A percentile compares a stretch with the other conserved stretches of the same genome.
phyloP scores from a whole-genome alignment of 1,140 invertebrate species.

The Bombus superbus region DNA sequence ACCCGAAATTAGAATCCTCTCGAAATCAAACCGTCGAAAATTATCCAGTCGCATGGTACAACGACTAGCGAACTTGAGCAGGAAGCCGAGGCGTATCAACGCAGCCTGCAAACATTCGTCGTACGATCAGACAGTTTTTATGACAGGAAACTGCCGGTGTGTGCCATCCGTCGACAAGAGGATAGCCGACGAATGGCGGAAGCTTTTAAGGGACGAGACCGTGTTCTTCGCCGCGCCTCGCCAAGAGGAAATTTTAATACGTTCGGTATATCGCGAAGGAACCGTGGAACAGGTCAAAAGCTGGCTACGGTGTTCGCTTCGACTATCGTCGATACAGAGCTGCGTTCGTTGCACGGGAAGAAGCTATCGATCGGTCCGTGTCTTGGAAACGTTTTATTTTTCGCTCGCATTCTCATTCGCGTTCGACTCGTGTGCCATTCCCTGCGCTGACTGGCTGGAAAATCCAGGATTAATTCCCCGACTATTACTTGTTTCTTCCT shows the following conservation, averaged over 20 bases:
- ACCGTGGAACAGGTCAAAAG: conserved; percentile 24
- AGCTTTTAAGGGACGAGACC: conserved; percentile 23
- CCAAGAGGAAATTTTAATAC: conserved; percentile 51
- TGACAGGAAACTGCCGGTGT: background rate
- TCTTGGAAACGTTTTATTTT: conserved; percentile 60
- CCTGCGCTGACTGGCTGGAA: background rate
- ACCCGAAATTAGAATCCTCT: background rate
- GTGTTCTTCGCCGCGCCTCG: background rate
- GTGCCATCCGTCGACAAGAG: background rate
- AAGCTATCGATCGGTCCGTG: conserved; percentile 61
- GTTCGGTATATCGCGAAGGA: background rate
- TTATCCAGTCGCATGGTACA: background rate
- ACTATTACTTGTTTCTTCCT: background rate
- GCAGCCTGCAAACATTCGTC: background rate
- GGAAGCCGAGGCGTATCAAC: too few species aligned
- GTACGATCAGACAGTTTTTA: background rate
- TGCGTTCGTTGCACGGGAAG: conserved; percentile 62
- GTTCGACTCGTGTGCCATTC: conserved; percentile 14
- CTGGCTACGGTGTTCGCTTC: conserved; percentile 4
- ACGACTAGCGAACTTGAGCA: background rate
- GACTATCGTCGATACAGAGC: conserved; percentile 26
- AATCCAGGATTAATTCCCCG: conserved; percentile 2
- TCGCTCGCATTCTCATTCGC: background rate
- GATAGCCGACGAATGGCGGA: background rate
- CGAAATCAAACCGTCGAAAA: background rate